Evolutionary conservation across 2,113 vertebrate species (phyloP).

Genomic region (Ploceus nigricollis): DNA sequence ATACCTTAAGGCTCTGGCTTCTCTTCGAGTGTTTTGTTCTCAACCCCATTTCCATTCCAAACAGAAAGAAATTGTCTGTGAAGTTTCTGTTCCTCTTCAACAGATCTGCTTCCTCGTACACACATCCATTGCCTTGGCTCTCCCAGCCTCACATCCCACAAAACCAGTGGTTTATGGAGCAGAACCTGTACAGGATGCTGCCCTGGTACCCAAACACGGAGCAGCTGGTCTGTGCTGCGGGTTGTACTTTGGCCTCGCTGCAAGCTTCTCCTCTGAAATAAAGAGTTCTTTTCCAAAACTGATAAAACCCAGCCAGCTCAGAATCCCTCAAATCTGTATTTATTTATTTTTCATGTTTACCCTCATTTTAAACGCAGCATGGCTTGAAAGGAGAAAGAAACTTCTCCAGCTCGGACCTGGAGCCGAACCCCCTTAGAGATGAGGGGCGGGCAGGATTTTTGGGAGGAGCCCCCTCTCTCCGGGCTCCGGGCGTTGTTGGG

Average conservation of each 20-base stretch:
- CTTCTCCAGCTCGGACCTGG: background rate
- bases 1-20: fast-evolving
- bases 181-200: fast-evolving
- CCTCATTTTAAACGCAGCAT: background rate
- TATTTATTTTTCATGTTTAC: background rate
- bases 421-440: background rate
- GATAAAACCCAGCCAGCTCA: background rate
- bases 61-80: too few species aligned
- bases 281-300: fast-evolving
- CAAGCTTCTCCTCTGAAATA: background rate
- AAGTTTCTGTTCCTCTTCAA: background rate
- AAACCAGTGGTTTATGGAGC: fast-evolving
- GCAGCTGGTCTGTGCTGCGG: fast-evolving
- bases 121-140: background rate
- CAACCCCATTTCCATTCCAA: fast-evolving
- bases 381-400: background rate
- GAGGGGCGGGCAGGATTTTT: background rate
- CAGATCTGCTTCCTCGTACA: fast-evolving
- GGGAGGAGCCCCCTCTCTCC: background rate
- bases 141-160: background rate
- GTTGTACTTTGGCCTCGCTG: background rate
- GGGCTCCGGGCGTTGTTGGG: fast-evolving
- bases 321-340: fast-evolving
- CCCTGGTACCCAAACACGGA: fast-evolving
- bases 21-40: background rate